Conservation (phyloP, 2,113 vertebrate species). For the Eurypyga helias region DNA sequence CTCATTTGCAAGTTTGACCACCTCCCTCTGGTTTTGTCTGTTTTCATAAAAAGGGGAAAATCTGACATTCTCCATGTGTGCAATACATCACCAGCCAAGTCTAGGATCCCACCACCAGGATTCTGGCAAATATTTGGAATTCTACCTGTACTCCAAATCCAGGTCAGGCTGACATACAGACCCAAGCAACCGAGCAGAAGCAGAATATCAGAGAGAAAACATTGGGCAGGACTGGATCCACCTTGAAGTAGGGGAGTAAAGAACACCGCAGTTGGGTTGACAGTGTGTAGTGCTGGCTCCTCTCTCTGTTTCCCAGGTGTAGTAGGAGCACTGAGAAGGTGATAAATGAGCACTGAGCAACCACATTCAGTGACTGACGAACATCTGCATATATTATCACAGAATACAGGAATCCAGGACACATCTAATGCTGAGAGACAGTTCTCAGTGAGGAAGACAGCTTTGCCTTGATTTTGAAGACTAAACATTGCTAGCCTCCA, state of each 20-base stretch:
- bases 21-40: neutral
- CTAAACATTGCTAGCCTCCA: neutral
- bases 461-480: neutral
- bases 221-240: fast-evolving
- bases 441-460: neutral
- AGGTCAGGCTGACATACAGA: neutral
- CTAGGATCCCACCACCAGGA: neutral
- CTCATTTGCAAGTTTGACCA: neutral
- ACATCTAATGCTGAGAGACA: neutral
- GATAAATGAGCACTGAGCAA: neutral
- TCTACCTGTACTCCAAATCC: neutral
- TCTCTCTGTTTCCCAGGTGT: neutral
- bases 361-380: neutral
- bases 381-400: neutral
- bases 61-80: neutral
- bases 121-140: neutral
- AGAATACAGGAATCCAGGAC: neutral
- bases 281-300: neutral
- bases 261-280: neutral
- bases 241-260: neutral
- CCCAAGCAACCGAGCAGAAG: neutral
- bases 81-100: neutral
- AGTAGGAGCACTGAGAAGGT: neutral
- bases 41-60: neutral
- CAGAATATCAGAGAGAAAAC: neutral